Base-by-base conservation (phyloP, 2,888 invertebrate genomes). In the Acleris laterana region DNA sequence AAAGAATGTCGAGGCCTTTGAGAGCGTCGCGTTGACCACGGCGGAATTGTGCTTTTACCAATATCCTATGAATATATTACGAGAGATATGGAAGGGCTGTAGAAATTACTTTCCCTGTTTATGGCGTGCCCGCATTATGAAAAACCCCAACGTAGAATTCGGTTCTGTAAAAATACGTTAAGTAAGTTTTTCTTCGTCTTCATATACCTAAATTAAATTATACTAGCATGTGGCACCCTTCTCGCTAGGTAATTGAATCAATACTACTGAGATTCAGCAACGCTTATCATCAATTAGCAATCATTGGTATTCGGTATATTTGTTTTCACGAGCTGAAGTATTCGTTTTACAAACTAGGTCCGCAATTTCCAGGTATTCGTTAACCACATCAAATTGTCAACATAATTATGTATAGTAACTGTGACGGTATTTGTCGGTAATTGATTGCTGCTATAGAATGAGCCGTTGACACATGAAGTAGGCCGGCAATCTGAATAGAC, bases 41-140 rank as follows among this genome's bases (percentile, higher is more conserved):
- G 70, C 71, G 72, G 77, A 85, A 79, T 73, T 74, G 77, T 77
- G 78, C 78, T 80, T 78, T 78, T 77, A 77, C 76, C 74, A 71
- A 72, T 77, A 83, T 77, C 82, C 82, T 82, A 88, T 88, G 86
- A 87, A 88, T 88, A 87, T 79, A 83, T 87, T 85, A 86, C 78
- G 73, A 80, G 79, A 79, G 78, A 80, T 79, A 81, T 78, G 76
- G 70, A 64, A 68, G 65, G 78, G 77, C 76, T 74, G 74, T 70
- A 75, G 74, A 79, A 78, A 82, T 82, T 80, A 78, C 76, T 77
- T 75, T 76, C 70, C 66, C 71, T 72, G 70, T 71, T 69, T 70
- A 69, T 69, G 73, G 70, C 73, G 74, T 70, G 70, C 75, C 68
- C 73, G 72, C 53, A 72, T 75, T 61, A 70, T 58, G 49, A 53